Evolutionary conservation across 2,888 invertebrate genomes (phyloP), one percentile per base, ranked within the genome.

Genomic region (Dasysyrphus albostriatus): DNA sequence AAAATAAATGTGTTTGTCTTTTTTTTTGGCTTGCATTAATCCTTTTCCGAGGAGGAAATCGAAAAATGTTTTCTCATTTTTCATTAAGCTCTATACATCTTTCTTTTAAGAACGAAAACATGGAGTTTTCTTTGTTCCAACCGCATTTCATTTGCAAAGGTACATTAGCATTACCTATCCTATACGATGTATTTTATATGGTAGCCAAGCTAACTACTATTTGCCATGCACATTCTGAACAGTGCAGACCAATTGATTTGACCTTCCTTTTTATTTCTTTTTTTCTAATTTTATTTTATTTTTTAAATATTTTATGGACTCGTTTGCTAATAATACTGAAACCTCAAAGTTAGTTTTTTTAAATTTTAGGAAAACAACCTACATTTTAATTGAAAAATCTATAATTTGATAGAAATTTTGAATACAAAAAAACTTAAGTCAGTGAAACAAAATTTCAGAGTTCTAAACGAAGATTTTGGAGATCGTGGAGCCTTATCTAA

Each of bases 61-160:
- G 63, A 47, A 47, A 65, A 47, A 65, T 47, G n/a, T 65, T 65
- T 65, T 65, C 63, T 47, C 47, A 65, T 65, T 65, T 65, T 32
- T 65, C 63, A 47, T 65, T 65, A 32, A 34, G 10, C 58, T 34
- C 19, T 59, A 2, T 24, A 2, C 7, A 47, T 65, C 1, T 5
- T 16, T 47, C 5, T 32, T 39, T 47, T 47, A 54, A 56, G 34
- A 34, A 42, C 14, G n/a, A 63, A 42, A 61, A 39, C 39, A 29
- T 29, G 16, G 32, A 42, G 37, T 61, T 42, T 32, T 65, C 44
- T 65, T 65, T 65, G 10, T 47, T 47, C n/a, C 1, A 47, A 65
- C 63, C 44, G 44, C 42, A 65, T 47, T 65, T 9, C n/a, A 29
- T 32, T 47, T 6, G 32, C 19, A 65, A 65, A 65, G n/a, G 29